Evolutionary conservation across 2,888 invertebrate genomes (phyloP).

Genomic region (Escarpia spicata): DNA sequence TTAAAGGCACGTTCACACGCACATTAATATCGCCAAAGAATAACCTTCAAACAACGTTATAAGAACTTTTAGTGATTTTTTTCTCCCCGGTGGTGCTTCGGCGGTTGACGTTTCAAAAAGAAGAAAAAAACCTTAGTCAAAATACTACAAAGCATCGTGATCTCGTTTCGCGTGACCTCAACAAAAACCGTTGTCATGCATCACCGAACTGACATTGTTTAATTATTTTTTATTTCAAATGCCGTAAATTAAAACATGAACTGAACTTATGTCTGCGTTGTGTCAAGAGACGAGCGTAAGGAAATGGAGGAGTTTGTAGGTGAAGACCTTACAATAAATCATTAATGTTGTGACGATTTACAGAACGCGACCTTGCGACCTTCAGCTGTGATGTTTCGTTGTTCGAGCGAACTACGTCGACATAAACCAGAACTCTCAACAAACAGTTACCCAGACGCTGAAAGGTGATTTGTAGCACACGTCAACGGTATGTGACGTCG

Average conservation of each 20-base stretch:
- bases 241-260: neutral
- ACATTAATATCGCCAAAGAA: neutral
- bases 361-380: neutral
- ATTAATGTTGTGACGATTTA: neutral
- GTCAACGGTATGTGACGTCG: neutral
- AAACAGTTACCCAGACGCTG: constrained; percentile 2
- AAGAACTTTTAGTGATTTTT: neutral
- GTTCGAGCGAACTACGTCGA: neutral
- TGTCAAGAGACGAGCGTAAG: neutral
- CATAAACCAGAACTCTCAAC: neutral
- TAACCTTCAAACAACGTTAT: neutral
- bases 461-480: constrained; percentile 5
- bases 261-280: neutral
- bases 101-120: neutral
- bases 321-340: neutral
- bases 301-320: neutral
- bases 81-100: neutral
- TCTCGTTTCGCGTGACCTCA: neutral
- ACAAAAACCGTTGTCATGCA: neutral
- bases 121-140: neutral
- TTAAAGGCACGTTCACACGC: no score
- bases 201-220: neutral
- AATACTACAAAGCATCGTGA: neutral
- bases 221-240: neutral
- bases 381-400: neutral